Evolutionary conservation across 2,797 vertebrate species (phyloP), one percentile per base, ranked within the genome.

Genomic region (Rhynchonycteris naso): DNA sequence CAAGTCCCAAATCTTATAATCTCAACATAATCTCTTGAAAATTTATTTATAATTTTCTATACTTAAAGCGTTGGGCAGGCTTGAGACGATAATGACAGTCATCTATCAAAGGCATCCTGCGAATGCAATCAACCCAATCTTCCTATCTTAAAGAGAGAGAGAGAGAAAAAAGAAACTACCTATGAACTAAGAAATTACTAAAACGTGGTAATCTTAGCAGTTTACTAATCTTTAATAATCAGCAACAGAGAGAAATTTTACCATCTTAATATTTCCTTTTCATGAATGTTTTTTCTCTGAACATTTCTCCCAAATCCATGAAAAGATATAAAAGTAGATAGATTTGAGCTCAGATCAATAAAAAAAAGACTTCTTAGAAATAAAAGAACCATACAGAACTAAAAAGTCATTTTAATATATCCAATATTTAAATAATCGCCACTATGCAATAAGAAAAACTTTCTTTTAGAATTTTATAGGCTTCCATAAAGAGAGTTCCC

Each of bases 41-140:
- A 98, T 98, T 98, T 98, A 98, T 98, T 98, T 97, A 98, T 97
- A 97, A 97, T 97, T 98, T 97, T 98, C 96, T 97, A 98, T 96
- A 97, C 96, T 97, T 98, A 97, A 98, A 98, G 97, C 97, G 98
- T 98, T 96, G 97, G 85, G 97, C 97, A 98, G 97, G 97, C 98
- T 98, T 98, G 97, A 98, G 96, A 98, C 97, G 98, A 98, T 98
- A 98, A 98, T 98, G 98, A 98, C 97, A 98, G 97, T 98, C 98
- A 98, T 98, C 98, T 97, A 98, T 98, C 98, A 99, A 98, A 96
- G 92, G 97, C 95, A 98, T 98, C 97, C 98, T 98, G 98, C 97
- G 97, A 98, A 97, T 65, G 93, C 96, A 98, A 98, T 98, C 98
- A 98, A 97, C 94, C 95, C 98, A 98, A 98, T 98, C 72, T 95